Evolutionary conservation across 2,797 vertebrate species (phyloP), one percentile per base, ranked within the genome.

Genomic region (Oophaga sylvatica): DNA sequence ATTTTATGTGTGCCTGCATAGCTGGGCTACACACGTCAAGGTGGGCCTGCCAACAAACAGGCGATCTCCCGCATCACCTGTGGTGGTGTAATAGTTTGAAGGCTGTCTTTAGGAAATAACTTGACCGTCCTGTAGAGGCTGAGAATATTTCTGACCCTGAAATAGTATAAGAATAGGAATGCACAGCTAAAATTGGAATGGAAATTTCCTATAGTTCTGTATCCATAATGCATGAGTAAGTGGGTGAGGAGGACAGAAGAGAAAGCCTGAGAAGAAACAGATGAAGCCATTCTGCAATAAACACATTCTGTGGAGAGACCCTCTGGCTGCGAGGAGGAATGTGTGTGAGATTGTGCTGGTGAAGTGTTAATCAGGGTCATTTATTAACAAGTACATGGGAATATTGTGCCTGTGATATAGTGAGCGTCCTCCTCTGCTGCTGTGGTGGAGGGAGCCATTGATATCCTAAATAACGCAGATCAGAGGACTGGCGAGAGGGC

Each of bases 181-280:
- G 19, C 8, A 20, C n/a, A 35, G n/a, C 71, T 78, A 13, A 26
- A 71, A 57, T 22, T 10, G 62, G 26, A 79, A 60, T 89, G 88
- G 84, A 89, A 86, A 86, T 89, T 89, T 89, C 88, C 84, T 73
- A 41, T 86, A 9, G n/a, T 56, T 71, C 63, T 26, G 62, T 81
- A 86, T 79, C 35, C 56, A 79, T 89, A 45, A 86, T 89, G 31
- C 63, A 85, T 82, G 87, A 81, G 62, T 59, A 77, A 82, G 79
- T 89, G 84, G 79, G 73, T 80, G 80, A 86, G 80, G 62, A 19
- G 73, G 48, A 57, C 17, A 17, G 59, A 79, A 56, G 48, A 88
- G 84, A 83, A 22, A 86, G 73, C 56, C 63, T 79, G 65, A 53
- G 56, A 77, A 63, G 57, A 57, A n/a, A 53, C 73, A 80, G 12